These are phyloP conservation scores for Eutolmus rufibarbis DNA, from an alignment of 2,888 invertebrate species.

Conservation along the genomic window DNA sequence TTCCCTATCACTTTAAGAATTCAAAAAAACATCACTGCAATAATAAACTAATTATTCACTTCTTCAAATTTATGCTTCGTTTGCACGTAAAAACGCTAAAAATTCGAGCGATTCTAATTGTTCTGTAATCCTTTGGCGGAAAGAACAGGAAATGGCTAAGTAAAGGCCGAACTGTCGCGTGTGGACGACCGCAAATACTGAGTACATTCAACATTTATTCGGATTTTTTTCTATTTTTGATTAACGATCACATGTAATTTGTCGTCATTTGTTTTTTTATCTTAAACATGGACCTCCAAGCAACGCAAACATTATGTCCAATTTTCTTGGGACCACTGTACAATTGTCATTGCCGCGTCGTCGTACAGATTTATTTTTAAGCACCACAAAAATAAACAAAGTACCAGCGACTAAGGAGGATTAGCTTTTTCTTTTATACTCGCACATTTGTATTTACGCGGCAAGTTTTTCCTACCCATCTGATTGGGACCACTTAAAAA, in stretches of 20 bases:
- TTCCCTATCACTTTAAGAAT: background rate
- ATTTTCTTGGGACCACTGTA: background rate
- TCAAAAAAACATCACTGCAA: background rate
- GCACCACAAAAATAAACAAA: background rate
- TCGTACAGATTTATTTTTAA: constrained; percentile 1
- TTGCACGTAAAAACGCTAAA: background rate
- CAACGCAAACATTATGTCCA: background rate
- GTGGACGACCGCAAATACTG: background rate
- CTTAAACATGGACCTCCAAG: background rate
- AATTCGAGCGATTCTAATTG: background rate
- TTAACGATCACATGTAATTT: background rate
- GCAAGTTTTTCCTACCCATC: background rate
- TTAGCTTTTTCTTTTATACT: background rate
- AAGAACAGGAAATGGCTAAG: background rate
- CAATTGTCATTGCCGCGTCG: constrained; percentile 12
- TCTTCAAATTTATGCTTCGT: background rate
- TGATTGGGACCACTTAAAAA: background rate
- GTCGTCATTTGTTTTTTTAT: constrained; percentile 1
- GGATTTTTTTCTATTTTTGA: constrained; percentile 9
- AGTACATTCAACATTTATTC: background rate
- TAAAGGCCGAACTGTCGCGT: background rate
- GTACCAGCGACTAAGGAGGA: background rate
- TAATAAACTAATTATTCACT: background rate
- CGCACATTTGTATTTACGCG: background rate
- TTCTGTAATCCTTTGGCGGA: background rate